These are phyloP conservation scores for Rana temporaria DNA, from an alignment of 2,113 vertebrate genomes.

Conservation along the genomic window DNA sequence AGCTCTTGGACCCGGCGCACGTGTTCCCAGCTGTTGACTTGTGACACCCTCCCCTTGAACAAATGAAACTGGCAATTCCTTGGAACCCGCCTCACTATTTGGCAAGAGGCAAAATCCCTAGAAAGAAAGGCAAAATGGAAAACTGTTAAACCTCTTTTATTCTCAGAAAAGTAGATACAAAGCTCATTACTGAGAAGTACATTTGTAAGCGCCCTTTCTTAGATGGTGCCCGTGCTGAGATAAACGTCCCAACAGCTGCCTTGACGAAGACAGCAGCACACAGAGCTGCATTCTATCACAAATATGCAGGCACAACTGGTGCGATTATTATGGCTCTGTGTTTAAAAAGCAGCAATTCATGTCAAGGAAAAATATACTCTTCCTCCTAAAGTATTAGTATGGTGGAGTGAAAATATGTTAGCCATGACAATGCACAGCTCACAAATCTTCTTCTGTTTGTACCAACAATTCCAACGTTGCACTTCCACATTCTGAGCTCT, in stretches of 20 bases:
- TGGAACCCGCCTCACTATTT: constrained; percentile 27
- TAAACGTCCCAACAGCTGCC: constrained; percentile 67
- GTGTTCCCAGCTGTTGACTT: constrained; percentile 46
- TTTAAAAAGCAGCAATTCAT: constrained; percentile 47
- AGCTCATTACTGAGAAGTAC: constrained; percentile 58
- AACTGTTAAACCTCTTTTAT: background rate
- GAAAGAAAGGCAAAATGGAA: constrained; percentile 3
- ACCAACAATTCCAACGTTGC: background rate
- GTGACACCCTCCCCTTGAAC: constrained; percentile 24
- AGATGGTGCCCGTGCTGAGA: constrained; percentile 64
- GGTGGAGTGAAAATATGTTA: constrained; percentile 24
- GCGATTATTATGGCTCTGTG: constrained; percentile 43
- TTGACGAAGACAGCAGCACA: constrained; percentile 63
- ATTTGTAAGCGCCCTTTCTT: constrained; percentile 62
- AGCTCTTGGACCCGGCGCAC: background rate
- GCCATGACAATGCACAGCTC: background rate
- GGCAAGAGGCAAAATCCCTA: constrained; percentile 50
- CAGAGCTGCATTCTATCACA: constrained; percentile 61
- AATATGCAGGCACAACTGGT: constrained; percentile 61
- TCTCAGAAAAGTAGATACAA: constrained; percentile 59
- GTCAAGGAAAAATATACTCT: constrained; percentile 21
- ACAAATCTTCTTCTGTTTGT: constrained; percentile 5
- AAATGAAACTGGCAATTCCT: constrained; percentile 34
- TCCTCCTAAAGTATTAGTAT: background rate
- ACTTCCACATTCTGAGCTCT: background rate